Evolutionary conservation across 2,113 vertebrate species (phyloP), one percentile per base, ranked within the genome.

Genomic region (Hippocampus mohnikei): DNA sequence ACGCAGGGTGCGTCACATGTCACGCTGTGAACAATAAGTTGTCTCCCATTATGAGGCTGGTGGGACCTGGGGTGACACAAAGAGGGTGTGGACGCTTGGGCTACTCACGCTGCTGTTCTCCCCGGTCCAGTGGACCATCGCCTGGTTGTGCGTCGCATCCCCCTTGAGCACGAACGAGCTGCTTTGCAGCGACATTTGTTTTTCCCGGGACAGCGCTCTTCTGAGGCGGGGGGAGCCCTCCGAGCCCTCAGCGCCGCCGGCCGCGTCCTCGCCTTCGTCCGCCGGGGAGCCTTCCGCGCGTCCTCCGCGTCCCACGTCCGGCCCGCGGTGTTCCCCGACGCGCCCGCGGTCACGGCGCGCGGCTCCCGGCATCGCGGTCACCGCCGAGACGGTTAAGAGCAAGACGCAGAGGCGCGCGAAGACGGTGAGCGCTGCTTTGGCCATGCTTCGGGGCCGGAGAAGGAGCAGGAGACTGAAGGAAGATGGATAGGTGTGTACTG

Each of bases 101-200:
- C 12, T 89, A 98, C 96, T 98, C 83, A 98, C 96, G 88, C 96
- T 97, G 94, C 96, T 98, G 93, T 98, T 97, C 86, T 97, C 95
- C 66, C 96, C 96, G 27, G 96, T 98, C 96, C 96, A 98, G 92
- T 98, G 96, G 86, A 98, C 96, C 95, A 98, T 98, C 86, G 96
- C 96, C 92, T 98, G 96, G 92, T 98, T 98, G 92, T 98, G 96
- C 44, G 95, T 94, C 69, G 96, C 95, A 88, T 98, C 96, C 70
- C 96, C 96, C 81, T 94, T 95, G 70, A 98, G 94, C 85, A 98
- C 95, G 93, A 98, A 98, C 60, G 96, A 97, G 84, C 95, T 95
- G 93, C 96, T 98, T 88, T 95, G 84, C 66, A 97, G 91, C 42
- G 94, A 92, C 88, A 93, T 93, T 85, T 84, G 85, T 72, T 91